Evolutionary conservation across 1,140 invertebrate genomes (phyloP), one percentile per base, ranked within the genome.

Genomic region (Ephestia elutella): DNA sequence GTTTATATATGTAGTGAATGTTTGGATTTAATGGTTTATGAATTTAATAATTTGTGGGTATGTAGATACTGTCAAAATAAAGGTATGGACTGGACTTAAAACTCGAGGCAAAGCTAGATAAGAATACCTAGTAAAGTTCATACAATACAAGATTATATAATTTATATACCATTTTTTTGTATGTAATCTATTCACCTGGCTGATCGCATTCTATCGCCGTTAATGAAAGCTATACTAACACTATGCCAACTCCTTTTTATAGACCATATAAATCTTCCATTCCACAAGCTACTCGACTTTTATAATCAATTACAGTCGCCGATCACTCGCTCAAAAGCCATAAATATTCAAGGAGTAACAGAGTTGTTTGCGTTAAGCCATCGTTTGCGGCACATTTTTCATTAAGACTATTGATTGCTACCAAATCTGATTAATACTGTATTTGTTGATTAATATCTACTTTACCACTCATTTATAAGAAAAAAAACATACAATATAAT

Each of bases 261-360:
- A 65, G 57, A 66, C 63, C 62, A 55, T 71, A 71, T 82, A 78
- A 82, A 84, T 80, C 76, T 75, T 63, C 59, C 17, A 66, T 73
- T 73, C 68, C 66, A 63, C 70, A 69, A 68, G 60, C 64, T 67
- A 65, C 68, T 71, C 50, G 75, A 80, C 78, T 82, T 82, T 80
- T 78, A 84, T 70, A 78, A 82, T 82, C 79, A 79, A 82, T 82
- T 80, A 79, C 70, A 53, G 62, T 67, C 63, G 58, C 61, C 63
- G 66, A 80, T 75, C 71, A 73, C 63, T 72, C 68, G 65, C 63
- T 66, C 49, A 58, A 62, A 61, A 30, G 64, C 74, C 63, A 67
- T 78, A 73, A 79, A 80, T 77, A 73, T 72, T 66, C 71, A 63
- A 63, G 57, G 55, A 63, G 63, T 72, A 70, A 65, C 62, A 44